phyloP scores from a whole-genome alignment of 2,797 vertebrate genomes.

The Taeniopygia guttata region DNA sequence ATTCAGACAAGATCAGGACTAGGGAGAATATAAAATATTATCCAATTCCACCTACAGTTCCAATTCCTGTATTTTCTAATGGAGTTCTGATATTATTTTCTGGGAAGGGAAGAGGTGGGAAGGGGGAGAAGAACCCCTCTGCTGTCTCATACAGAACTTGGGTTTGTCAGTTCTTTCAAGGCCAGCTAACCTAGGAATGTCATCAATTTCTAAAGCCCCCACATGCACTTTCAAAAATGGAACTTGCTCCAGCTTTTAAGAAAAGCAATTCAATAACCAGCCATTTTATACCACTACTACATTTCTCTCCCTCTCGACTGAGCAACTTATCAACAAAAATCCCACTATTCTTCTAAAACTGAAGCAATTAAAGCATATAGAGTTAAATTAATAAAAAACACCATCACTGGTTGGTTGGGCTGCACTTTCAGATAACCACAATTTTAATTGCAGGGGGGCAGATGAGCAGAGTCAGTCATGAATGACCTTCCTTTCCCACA shows the following conservation, averaged over 20 bases:
- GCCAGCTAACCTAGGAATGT: neutral
- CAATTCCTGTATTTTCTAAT: neutral
- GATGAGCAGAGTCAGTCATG: fast-evolving
- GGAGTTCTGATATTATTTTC: neutral
- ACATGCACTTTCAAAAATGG: neutral
- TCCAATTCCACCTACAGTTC: neutral
- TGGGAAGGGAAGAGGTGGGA: neutral
- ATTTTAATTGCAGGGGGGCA: neutral
- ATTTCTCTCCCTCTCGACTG: neutral
- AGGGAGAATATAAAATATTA: neutral
- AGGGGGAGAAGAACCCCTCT: neutral
- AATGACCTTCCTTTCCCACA: neutral
- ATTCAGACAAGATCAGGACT: neutral
- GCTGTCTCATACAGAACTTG: neutral
- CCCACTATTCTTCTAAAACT: neutral
- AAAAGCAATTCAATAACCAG: neutral
- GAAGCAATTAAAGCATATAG: neutral
- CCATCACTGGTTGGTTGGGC: neutral
- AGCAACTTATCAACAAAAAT: neutral
- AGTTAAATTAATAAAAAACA: neutral
- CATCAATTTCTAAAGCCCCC: neutral
- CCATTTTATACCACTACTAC: neutral
- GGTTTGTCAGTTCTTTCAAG: neutral
- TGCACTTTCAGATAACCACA: neutral
- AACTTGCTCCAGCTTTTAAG: neutral